Percentiles rank a stretch among this genome's conserved stretches.
Conservation (phyloP, 2,888 invertebrate genomes). For the Periphyllus acericola region DNA sequence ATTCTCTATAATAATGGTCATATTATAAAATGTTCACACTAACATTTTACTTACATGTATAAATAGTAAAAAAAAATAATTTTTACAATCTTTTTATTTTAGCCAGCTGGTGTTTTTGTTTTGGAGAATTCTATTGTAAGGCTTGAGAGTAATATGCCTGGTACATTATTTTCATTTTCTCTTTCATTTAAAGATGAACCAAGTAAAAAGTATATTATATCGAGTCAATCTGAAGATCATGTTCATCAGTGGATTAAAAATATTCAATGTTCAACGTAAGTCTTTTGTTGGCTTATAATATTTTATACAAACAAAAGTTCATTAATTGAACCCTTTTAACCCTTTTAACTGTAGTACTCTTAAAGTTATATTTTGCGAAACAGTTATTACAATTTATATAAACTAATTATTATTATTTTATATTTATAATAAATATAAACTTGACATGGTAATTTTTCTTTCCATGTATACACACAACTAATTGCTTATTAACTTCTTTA, state of each 20-base stretch:
- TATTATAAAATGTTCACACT: neutral
- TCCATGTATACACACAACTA: too few relatives aligned
- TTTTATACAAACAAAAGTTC: neutral
- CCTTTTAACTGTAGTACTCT: neutral
- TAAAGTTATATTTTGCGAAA: too few relatives aligned
- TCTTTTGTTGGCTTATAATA: conserved; percentile 12
- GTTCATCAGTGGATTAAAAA: conserved; percentile 78
- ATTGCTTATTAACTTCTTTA: too few relatives aligned
- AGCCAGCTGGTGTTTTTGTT: conserved; percentile 79
- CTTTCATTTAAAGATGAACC: conserved; percentile 76
- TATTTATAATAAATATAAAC: too few relatives aligned
- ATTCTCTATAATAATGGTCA: neutral
- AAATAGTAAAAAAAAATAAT: neutral
- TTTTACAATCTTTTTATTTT: conserved; percentile 64
- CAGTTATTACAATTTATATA: too few relatives aligned
- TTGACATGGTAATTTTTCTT: too few relatives aligned
- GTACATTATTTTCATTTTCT: conserved; percentile 80
- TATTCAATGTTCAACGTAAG: conserved; percentile 73
- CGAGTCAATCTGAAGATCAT: conserved; percentile 77
- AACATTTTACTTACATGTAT: neutral
- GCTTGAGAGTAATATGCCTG: conserved; percentile 73
- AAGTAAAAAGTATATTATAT: conserved; percentile 77
- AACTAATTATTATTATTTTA: neutral
- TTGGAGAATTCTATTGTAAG: conserved; percentile 79
- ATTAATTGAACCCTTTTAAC: neutral